These are phyloP conservation scores for Dryobates pubescens DNA, from an alignment of 2,797 vertebrate species.

Conservation along the genomic window DNA sequence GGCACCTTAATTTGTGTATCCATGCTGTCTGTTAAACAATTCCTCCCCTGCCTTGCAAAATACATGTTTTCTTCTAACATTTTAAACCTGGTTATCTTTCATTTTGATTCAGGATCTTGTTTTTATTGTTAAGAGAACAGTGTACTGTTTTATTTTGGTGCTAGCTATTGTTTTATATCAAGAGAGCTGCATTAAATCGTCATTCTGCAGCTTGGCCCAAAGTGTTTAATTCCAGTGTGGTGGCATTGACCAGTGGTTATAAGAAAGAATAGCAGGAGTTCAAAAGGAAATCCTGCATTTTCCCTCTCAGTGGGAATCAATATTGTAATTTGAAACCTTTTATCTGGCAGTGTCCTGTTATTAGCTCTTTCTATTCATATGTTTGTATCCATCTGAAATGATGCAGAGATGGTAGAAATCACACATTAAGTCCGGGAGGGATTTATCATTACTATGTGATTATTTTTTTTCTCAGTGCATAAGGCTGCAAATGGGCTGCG, in stretches of 20 bases:
- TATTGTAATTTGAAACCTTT: background rate
- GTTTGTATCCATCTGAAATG: slow-evolving; percentile 9
- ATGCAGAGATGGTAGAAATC: background rate
- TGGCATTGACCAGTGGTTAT: background rate
- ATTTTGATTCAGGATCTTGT: background rate
- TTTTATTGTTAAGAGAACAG: background rate
- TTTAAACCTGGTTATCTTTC: background rate
- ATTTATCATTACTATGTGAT: background rate
- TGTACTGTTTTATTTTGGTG: background rate
- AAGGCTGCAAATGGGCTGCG: slow-evolving; percentile 7
- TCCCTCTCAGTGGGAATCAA: background rate
- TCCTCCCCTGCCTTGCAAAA: background rate
- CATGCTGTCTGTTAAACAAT: background rate
- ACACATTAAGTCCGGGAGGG: background rate
- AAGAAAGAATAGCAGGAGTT: background rate
- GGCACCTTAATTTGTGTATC: background rate
- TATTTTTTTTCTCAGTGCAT: background rate
- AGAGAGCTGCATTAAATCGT: background rate
- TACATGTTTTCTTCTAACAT: background rate
- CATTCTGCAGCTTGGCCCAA: background rate
- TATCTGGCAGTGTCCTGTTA: background rate
- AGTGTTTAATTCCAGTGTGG: slow-evolving; percentile 25
- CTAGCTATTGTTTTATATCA: background rate
- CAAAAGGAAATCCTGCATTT: slow-evolving; percentile 28
- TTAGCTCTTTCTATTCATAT: slow-evolving; percentile 13